Evolutionary conservation across 2,113 vertebrate genomes (phyloP), one percentile per base, ranked within the genome.

Genomic region (Picathartes gymnocephalus): DNA sequence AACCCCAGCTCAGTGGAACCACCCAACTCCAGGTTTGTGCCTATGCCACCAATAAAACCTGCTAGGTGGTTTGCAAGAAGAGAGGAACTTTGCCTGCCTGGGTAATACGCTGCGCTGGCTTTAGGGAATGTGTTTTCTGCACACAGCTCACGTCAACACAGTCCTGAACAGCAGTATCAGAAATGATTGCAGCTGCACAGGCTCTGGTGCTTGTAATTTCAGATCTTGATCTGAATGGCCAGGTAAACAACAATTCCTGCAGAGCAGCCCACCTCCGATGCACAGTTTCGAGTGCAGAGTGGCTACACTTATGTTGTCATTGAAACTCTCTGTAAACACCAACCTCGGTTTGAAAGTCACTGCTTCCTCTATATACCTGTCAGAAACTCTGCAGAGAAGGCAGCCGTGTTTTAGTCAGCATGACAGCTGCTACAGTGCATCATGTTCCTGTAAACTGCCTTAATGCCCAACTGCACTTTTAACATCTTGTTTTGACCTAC

Each of bases 1-100:
- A 70, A 61, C 7, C 20, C 13, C 22, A 12, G 22, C 17, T 14
- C 45, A 35, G 0, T 0, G 25, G 40, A 89, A 33, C 1, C 7
- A 27, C 20, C 8, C 9, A 44, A 5, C 6, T 50, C 37, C 68
- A 57, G 54, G 28, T 54, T 45, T 3, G 0, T 1, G 2, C 15
- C 60, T 40, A 27, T 25, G 22, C 17, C 15, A 62, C 40, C 35
- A 19, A 16, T 27, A 82, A 79, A 70, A 79, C 9, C 35, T 15
- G 25, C n/a, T 25, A 13, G 0, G 0, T 16, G 21, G 7, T 27
- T 74, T 47, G 53, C 31, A 83, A 58, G 31, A 65, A n/a, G 18
- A 68, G 19, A 80, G 22, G 27, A 74, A 47, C 10, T 45, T 25
- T 11, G 54, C 21, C 47, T 40, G 20, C 12, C 10, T 2, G 2